Evolutionary conservation across 2,113 vertebrate species (phyloP).

Genomic region (Montifringilla adamsi): DNA sequence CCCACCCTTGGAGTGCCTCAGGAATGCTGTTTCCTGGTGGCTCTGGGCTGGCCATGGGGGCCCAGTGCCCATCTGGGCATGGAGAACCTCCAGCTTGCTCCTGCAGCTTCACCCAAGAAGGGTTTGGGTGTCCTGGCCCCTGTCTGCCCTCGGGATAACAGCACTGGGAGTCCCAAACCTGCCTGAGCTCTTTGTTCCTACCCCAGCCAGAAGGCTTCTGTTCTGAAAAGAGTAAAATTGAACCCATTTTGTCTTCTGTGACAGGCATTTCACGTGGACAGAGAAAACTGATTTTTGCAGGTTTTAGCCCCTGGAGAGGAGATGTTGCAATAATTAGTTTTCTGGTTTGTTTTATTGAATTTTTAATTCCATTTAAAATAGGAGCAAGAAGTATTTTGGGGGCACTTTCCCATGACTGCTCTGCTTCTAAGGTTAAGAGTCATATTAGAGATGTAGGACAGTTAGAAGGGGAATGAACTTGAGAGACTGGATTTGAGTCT

Average conservation of each 20-base stretch:
- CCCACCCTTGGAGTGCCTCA: fast-evolving
- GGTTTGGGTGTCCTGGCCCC: fast-evolving
- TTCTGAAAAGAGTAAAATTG: fast-evolving
- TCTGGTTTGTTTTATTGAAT: neutral
- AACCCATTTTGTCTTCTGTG: neutral
- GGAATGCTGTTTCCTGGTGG: fast-evolving
- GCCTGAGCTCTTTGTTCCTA: neutral
- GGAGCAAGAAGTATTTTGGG: neutral
- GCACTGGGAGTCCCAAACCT: too few relatives aligned
- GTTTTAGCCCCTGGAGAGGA: neutral
- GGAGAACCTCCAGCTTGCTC: fast-evolving
- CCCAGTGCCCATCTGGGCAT: fast-evolving
- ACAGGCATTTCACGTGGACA: fast-evolving
- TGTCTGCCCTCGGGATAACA: fast-evolving
- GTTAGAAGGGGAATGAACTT: neutral
- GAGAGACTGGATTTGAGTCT: neutral
- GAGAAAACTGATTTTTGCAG: neutral
- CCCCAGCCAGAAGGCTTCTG: fast-evolving
- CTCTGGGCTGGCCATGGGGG: fast-evolving
- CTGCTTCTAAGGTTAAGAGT: neutral
- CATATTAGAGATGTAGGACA: neutral
- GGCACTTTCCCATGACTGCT: neutral
- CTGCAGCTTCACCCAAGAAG: fast-evolving
- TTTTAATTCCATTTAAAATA: neutral
- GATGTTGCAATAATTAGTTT: neutral